Percentiles rank a stretch among this genome's conserved stretches.
phyloP scores from a whole-genome alignment of 2,888 invertebrate genomes.

The Hydraecia micacea region DNA sequence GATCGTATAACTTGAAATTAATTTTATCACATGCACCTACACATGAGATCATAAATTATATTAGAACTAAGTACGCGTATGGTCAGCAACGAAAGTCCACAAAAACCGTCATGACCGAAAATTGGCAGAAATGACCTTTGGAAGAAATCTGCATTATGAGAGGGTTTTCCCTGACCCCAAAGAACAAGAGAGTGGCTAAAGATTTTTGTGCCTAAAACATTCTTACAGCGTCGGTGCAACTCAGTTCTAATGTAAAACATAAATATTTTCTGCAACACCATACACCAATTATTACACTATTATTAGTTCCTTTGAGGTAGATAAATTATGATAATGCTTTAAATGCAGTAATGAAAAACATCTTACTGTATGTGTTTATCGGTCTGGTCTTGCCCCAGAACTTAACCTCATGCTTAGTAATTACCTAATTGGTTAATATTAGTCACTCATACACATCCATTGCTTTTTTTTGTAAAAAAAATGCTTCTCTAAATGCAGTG shows the following conservation, averaged over 20 bases:
- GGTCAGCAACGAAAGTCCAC: not conserved
- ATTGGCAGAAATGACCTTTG: not conserved
- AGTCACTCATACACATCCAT: not conserved
- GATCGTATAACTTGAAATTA: not conserved
- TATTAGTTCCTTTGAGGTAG: no score
- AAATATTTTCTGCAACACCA: constrained; percentile 13
- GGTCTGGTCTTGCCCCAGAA: constrained; percentile 8
- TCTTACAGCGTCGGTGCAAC: not conserved
- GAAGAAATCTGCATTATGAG: not conserved
- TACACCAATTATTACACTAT: not conserved
- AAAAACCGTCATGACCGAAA: not conserved
- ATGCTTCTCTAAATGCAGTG: not conserved
- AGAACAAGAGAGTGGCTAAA: not conserved
- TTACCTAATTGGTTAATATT: not conserved
- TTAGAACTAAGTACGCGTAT: not conserved
- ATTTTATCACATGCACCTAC: not conserved
- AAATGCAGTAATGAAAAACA: not conserved
- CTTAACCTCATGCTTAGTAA: not conserved
- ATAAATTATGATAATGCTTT: constrained; percentile 2
- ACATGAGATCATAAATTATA: not conserved
- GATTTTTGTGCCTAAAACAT: no score
- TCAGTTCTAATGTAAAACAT: constrained; percentile 13
- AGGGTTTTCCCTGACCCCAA: not conserved
- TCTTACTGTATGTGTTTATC: not conserved
- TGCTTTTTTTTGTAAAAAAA: not conserved